Evolutionary conservation across 2,113 vertebrate species (phyloP), one percentile per base, ranked within the genome.

Genomic region (Hippopotamus amphibius): DNA sequence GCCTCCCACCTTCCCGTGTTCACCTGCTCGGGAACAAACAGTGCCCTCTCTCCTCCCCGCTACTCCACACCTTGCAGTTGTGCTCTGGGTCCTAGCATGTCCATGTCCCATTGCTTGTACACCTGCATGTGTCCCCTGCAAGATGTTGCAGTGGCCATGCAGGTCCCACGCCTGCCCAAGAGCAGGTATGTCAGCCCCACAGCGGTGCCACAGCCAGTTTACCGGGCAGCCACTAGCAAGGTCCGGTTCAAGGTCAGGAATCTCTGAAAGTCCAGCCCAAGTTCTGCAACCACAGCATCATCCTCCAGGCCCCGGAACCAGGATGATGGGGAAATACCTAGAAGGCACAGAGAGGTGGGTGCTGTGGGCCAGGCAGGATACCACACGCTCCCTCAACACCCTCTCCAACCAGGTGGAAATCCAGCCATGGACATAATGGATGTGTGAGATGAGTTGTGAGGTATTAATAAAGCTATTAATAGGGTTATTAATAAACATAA

Each of bases 141-240:
- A 21, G 76, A 53, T 41, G 5, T 77, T 46, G n/a, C 92, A 90
- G 65, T 66, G 89, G 88, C 84, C 89, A 88, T 46, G 88, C 80
- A 81, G 72, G 89, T 55, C 68, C 87, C 83, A 46, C 50, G 90
- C 90, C 81, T 79, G 59, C 86, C 86, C 83, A 53, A 65, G 81
- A 88, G 28, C 68, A 65, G 79, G 84, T 84, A 66, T 68, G 80
- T 76, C 61, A 37, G 84, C 69, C 92, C 96, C 76, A 89, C 77
- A 76, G 41, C 41, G 16, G 55, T 66, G 84, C 61, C 65, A 41
- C 1, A 16, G 93, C 69, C 93, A 97, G 97, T 99, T 98, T 98
- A 99, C 99, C 99, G 99, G n/a, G 99, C 99, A 37, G 99, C 99
- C 3, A 99, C 98, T 92, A 99, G 99, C 91, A 99, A 99, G 86